These are phyloP conservation scores for Brachionus rubens DNA, from an alignment of 1,140 invertebrate genomes.

Conservation along the genomic window DNA sequence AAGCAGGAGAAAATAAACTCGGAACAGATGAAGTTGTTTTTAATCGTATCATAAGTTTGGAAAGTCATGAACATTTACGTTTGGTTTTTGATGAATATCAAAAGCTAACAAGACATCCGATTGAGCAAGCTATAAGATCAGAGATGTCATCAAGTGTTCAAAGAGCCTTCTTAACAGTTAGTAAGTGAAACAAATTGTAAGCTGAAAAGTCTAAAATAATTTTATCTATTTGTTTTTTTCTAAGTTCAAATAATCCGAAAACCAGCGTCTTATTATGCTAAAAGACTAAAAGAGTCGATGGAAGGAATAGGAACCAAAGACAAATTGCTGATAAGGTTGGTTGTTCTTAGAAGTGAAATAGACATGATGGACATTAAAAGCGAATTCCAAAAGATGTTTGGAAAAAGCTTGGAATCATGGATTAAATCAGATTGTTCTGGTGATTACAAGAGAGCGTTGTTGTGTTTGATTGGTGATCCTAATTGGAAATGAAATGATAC, in stretches of 20 bases:
- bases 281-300: conserved; percentile 35
- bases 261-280: conserved; percentile 21
- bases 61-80: conserved; percentile 3
- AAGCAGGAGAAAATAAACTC: conserved; percentile 15
- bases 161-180: conserved; percentile 18
- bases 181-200: conserved; percentile 4
- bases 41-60: conserved; percentile 4
- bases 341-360: conserved; percentile 47
- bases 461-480: conserved; percentile 37
- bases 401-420: conserved; percentile 34
- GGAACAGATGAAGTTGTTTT: conserved; percentile 45
- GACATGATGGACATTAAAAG: conserved; percentile 46
- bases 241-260: conserved; percentile 25
- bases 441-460: conserved; percentile 34
- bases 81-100: conserved; percentile 45
- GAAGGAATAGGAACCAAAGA: conserved; percentile 38
- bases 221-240: background rate
- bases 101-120: conserved; percentile 46
- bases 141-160: conserved; percentile 33
- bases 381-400: conserved; percentile 30
- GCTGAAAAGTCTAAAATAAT: too few species aligned
- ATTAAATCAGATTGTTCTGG: conserved; percentile 40
- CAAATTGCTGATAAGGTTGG: conserved; percentile 1
- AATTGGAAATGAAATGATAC: conserved; percentile 33
- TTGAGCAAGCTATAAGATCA: conserved; percentile 10